A percentile compares a stretch with the other conserved stretches of the same genome.
phyloP scores from a whole-genome alignment of 2,113 vertebrate species.

The Oreochromis tanganicae region DNA sequence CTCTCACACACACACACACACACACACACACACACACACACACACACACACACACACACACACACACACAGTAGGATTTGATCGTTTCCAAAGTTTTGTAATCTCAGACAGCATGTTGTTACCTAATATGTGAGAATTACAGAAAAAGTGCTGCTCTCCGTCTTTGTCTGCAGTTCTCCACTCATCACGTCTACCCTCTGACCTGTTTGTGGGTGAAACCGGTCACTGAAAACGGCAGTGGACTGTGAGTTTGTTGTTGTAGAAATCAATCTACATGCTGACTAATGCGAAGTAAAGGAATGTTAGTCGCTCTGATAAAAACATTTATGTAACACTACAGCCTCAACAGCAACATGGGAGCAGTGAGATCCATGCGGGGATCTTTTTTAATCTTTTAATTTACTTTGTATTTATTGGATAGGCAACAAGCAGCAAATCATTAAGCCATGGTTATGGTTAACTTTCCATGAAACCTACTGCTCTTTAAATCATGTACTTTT shows the following conservation, averaged over 20 bases:
- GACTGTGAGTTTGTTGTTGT: conserved; percentile 78
- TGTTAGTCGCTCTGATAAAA: neutral
- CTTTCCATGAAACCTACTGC: neutral
- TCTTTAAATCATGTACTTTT: neutral
- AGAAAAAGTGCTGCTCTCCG: neutral
- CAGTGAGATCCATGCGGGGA: neutral
- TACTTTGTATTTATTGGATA: neutral
- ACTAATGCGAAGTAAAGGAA: neutral
- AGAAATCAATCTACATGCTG: neutral
- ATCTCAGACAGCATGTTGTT: neutral
- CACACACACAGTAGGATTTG: neutral
- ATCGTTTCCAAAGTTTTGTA: neutral
- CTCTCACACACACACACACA: neutral
- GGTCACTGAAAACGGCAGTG: conserved; percentile 80
- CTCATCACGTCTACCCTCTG: conserved; percentile 86
- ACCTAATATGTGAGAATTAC: neutral
- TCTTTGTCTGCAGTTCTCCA: conserved; percentile 81
- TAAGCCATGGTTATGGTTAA: neutral
- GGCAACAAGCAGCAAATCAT: neutral
- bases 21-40: neutral
- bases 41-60: no score
- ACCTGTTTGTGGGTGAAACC: conserved; percentile 91
- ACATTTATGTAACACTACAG: neutral
- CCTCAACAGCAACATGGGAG: neutral
- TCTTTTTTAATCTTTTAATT: neutral